Conservation (phyloP, 1,140 invertebrate genomes). For the Lerema accius region DNA sequence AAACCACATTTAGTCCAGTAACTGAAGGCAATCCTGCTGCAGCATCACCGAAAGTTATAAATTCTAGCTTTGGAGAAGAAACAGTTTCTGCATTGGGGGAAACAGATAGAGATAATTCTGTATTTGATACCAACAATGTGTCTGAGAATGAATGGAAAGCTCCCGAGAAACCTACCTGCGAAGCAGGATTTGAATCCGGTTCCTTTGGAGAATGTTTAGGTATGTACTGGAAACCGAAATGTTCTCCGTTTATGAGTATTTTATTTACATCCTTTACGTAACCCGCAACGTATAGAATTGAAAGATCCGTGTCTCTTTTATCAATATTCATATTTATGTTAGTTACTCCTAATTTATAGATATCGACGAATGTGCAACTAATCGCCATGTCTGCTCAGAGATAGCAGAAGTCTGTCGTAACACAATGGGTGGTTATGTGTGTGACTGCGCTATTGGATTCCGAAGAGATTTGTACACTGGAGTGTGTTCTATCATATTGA, state of each 20-base stretch:
- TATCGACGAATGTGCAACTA: slow-evolving; percentile 94
- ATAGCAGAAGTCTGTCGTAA: slow-evolving; percentile 93
- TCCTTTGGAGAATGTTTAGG: slow-evolving; percentile 70
- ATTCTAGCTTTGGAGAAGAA: slow-evolving; percentile 50
- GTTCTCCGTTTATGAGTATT: too few relatives aligned
- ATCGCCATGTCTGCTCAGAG: slow-evolving; percentile 91
- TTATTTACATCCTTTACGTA: too few relatives aligned
- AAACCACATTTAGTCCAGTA: slow-evolving; percentile 41
- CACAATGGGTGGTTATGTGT: slow-evolving; percentile 82
- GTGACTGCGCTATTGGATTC: slow-evolving; percentile 70
- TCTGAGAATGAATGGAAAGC: slow-evolving; percentile 69
- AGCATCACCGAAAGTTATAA: slow-evolving; percentile 51
- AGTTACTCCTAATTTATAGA: slow-evolving; percentile 82
- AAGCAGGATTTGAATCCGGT: slow-evolving; percentile 83
- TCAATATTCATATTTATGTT: too few relatives aligned
- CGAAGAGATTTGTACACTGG: slow-evolving; percentile 57
- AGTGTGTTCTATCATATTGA: slow-evolving; percentile 49
- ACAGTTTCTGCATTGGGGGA: slow-evolving; percentile 48
- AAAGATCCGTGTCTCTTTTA: too few relatives aligned
- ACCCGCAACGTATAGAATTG: too few relatives aligned
- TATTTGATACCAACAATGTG: slow-evolving; percentile 57
- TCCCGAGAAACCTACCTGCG: slow-evolving; percentile 60
- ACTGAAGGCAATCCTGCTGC: slow-evolving; percentile 9
- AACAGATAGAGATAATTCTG: slow-evolving; percentile 58
- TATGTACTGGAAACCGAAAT: too few relatives aligned